A percentile compares a stretch with the other conserved stretches of the same genome.
Conservation (phyloP, 2,888 invertebrate species). For the Machimus atricapillus region DNA sequence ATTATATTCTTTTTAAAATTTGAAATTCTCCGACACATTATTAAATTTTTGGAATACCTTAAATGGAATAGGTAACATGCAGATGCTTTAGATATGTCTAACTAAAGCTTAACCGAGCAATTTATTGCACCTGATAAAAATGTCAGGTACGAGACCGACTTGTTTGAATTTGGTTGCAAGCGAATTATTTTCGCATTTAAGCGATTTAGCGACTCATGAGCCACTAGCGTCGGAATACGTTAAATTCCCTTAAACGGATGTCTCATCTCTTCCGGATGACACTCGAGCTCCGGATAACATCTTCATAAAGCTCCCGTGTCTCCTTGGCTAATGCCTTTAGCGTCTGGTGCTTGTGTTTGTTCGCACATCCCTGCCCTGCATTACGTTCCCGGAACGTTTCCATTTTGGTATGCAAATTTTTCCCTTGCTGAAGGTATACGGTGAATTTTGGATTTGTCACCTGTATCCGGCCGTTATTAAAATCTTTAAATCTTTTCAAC, state of each 20-base stretch:
- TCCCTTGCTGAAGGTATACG: background rate
- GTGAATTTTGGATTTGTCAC: slow-evolving; percentile 7
- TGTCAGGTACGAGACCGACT: background rate
- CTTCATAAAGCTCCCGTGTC: background rate
- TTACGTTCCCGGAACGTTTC: background rate
- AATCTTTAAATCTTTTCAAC: slow-evolving; percentile 36
- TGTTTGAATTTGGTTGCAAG: background rate
- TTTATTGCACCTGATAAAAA: background rate
- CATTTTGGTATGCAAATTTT: slow-evolving; percentile 34
- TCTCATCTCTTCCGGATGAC: background rate
- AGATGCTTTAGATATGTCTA: background rate
- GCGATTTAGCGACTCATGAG: background rate
- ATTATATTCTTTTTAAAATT: too few relatives aligned
- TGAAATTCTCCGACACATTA: background rate
- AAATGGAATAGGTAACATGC: background rate
- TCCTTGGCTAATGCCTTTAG: background rate
- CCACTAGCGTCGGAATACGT: background rate
- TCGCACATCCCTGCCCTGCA: background rate
- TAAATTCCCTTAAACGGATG: background rate
- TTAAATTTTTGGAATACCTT: background rate
- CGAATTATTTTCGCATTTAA: background rate
- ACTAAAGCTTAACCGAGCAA: background rate
- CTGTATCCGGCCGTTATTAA: slow-evolving; percentile 18
- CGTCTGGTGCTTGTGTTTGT: slow-evolving; percentile 19
- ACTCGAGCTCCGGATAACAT: background rate